Evolutionary conservation across 2,113 vertebrate genomes (phyloP).

Genomic region (Tringa solitaria): DNA sequence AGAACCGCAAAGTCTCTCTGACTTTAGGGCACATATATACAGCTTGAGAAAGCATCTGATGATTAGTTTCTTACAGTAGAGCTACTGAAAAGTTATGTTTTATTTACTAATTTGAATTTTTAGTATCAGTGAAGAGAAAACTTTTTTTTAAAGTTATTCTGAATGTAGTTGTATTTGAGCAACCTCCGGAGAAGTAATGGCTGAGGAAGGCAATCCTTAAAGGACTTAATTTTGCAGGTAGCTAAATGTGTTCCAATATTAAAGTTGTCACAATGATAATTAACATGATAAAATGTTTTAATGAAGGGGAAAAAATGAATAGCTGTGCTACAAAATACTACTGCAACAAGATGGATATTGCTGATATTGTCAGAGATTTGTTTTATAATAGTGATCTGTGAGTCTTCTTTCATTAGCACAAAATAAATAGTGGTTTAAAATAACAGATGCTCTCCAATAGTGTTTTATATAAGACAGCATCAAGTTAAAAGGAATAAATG

Average conservation of each 20-base stretch:
- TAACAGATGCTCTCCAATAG: not conserved
- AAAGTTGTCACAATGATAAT: constrained; percentile 21
- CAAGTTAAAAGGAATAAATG: not conserved
- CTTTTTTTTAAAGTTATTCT: not conserved
- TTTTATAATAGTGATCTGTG: not conserved
- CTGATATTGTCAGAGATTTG: not conserved
- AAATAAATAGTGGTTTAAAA: not conserved
- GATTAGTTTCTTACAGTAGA: not conserved
- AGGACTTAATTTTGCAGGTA: not conserved
- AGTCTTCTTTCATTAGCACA: not conserved
- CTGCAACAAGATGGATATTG: not conserved
- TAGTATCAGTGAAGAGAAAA: not conserved
- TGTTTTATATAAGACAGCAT: not conserved
- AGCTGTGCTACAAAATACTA: not conserved
- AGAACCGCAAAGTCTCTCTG: not conserved
- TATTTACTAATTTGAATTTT: not conserved
- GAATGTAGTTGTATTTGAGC: not conserved
- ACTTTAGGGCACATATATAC: not conserved
- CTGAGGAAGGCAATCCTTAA: not conserved
- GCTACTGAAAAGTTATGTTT: not conserved
- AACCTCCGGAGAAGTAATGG: not conserved
- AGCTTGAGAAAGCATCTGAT: not conserved
- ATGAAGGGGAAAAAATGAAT: not conserved
- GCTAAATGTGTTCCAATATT: not conserved
- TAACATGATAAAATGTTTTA: constrained; percentile 22